phyloP scores from a whole-genome alignment of 2,888 invertebrate species.

The Agonum fuliginosum region DNA sequence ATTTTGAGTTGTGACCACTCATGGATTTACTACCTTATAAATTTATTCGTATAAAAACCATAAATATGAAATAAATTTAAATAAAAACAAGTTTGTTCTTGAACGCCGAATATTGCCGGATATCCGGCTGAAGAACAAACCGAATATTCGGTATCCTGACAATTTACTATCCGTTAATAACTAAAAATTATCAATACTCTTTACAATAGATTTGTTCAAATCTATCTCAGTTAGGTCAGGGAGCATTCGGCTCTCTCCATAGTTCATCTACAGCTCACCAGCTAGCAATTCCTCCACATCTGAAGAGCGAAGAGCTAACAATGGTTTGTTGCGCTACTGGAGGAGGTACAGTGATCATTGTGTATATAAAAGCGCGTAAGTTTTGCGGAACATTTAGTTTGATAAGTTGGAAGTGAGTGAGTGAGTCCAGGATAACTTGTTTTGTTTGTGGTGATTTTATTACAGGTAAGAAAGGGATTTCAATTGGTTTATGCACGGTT shows the following conservation, averaged over 20 bases:
- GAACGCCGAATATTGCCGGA: no score
- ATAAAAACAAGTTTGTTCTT: no score
- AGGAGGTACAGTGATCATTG: slow-evolving; percentile 16
- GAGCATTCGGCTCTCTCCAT: slow-evolving; percentile 44
- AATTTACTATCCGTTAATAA: no score
- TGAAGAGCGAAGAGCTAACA: neutral
- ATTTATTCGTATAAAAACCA: no score
- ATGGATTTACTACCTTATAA: no score
- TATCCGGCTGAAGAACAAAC: no score
- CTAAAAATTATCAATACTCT: no score
- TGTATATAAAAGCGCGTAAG: slow-evolving; percentile 50
- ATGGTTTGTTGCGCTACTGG: neutral
- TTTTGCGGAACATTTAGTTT: slow-evolving; percentile 50
- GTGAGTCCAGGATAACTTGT: neutral
- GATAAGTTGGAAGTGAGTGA: slow-evolving; percentile 39
- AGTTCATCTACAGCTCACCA: slow-evolving; percentile 30
- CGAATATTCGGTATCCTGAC: no score
- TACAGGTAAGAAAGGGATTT: neutral
- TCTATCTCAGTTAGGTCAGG: slow-evolving; percentile 54
- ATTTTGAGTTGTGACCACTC: no score
- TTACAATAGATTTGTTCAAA: no score
- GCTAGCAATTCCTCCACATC: neutral
- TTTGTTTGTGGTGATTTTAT: neutral
- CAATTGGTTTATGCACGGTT: no score
- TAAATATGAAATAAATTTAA: no score